phyloP scores from a whole-genome alignment of 2,797 vertebrate genomes.

The Knipowitschia caucasica region DNA sequence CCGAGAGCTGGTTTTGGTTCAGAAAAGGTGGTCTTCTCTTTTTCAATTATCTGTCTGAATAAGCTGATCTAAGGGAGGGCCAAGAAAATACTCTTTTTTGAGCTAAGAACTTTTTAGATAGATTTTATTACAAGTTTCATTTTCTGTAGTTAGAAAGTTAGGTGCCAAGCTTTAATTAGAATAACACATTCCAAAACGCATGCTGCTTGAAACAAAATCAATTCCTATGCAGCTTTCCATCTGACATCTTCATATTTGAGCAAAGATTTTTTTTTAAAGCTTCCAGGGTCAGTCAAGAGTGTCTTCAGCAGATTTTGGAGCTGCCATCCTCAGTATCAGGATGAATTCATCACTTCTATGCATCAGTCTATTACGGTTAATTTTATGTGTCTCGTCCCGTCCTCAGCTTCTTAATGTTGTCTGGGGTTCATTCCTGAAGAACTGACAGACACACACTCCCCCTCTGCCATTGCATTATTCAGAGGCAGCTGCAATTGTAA shows the following conservation, averaged over 20 bases:
- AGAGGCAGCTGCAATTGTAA: slow-evolving; percentile 73
- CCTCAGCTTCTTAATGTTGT: slow-evolving; percentile 62
- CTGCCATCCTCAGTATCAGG: slow-evolving; percentile 54
- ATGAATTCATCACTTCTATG: slow-evolving; percentile 68
- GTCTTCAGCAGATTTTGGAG: slow-evolving; percentile 55
- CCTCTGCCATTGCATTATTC: slow-evolving; percentile 62
- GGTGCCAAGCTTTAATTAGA: no score
- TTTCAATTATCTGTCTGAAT: no score
- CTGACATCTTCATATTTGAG: slow-evolving; percentile 40
- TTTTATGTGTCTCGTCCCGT: slow-evolving; percentile 56
- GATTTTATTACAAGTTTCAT: no score
- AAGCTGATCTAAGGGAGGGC: no score
- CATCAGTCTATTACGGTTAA: slow-evolving; percentile 67
- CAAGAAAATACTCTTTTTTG: no score
- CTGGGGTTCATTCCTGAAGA: slow-evolving; percentile 61
- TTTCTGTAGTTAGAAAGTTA: no score
- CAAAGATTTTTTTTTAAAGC: slow-evolving; percentile 32
- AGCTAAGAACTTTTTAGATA: no score
- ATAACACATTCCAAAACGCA: not conserved
- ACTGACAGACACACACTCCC: slow-evolving; percentile 57
- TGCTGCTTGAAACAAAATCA: slow-evolving; percentile 10
- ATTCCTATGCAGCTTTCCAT: slow-evolving; percentile 14
- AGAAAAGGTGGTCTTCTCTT: no score
- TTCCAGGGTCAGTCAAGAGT: slow-evolving; percentile 50
- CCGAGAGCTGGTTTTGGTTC: no score